Base-by-base conservation (phyloP, 1,140 invertebrate species). In the Zaprionus ornatus region DNA sequence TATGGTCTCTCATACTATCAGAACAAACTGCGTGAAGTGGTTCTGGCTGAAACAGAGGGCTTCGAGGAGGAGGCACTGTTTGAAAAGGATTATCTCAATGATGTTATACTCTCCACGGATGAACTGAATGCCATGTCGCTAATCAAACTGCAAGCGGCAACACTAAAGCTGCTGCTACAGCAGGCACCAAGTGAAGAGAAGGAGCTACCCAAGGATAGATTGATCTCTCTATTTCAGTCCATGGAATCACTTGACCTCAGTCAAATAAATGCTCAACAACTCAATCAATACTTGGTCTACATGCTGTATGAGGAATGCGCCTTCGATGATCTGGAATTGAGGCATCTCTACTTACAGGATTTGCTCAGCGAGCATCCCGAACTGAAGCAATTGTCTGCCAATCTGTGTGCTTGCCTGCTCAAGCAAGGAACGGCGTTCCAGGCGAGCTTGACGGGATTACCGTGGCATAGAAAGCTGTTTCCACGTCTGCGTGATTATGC, bases 1-100 rank as follows among this genome's bases (percentile, higher is more conserved):
- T 92, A 75, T 57, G 92, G 92, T 4, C 48, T 93, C 59, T 67
- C 73, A 0, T 92, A 81, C 40, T 93, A 93, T 70, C 90, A 91
- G 50, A 91, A 92, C 45, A 91, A 93, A 35, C 60, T 93, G 23
- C 77, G 81, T n/a, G 91, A 92, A 25, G 77, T 90, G 55, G 86
- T 92, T 6, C 50, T 91, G 4, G 57, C 64, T 0, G 66, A 90
- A 27, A 80, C 79, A 0, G 77, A 72, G 7, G 2, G 6, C 0
- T 86, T 63, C 10, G 27, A 10, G 3, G 62, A 64, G 7, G 27
- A 48, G 9, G 45, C 10, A 27, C 4, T 45, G 4, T 4, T 54
- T 23, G 35, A 60, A 7, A 35, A 67, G 17, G 69, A 83, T 63
- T 57, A 61, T 7, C 54, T 88, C 1, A 29, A 40, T 17, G 77